Evolutionary conservation across 1,140 invertebrate species (phyloP), one percentile per base, ranked within the genome.

Genomic region (Oreohelix idahoensis): DNA sequence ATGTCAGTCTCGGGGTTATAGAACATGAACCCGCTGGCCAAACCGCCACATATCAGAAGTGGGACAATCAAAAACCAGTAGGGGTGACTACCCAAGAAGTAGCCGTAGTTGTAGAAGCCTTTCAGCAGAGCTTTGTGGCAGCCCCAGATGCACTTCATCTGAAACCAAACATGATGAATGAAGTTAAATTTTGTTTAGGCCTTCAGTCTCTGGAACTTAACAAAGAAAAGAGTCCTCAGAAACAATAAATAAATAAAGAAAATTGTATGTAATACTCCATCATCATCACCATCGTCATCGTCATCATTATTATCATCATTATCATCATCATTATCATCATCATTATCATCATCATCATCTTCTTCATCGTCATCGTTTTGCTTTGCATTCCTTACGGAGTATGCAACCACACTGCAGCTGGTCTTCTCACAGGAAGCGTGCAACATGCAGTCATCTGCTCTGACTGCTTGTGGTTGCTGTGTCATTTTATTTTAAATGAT

Each of bases 61-160:
- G 81, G 70, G 1, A 76, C 17, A 11, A 85, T 29, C 53, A 85
- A 32, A 74, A 85, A 84, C 51, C 38, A 49, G 29, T 42, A 51
- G 13, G 84, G 84, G 66, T 84, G 42, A 29, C 69, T 74, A 13
- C 76, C 84, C 29, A 85, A 51, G 29, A 85, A 63, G 45, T 53
- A 17, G 35, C 84, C 84, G 38, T 85, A 85, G 32, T 58, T 35
- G 32, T 58, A 70, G 45, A 85, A 85, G 26, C 74, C 77, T n/a
- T 32, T 8, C 29, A 78, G 36, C 1, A 78, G 32, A 1, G 5
- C 11, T 17, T n/a, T 10, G 11, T 78, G 76, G n/a, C 76, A 78
- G 51, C 35, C n/a, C 76, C 76, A 78, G 26, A 78, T 29, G 42
- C 76, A 78, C 51, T 63, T 53, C 76, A 78, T 78, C 39, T 76